Evolutionary conservation across 2,113 vertebrate genomes (phyloP).

Genomic region (Oophaga pumilio): DNA sequence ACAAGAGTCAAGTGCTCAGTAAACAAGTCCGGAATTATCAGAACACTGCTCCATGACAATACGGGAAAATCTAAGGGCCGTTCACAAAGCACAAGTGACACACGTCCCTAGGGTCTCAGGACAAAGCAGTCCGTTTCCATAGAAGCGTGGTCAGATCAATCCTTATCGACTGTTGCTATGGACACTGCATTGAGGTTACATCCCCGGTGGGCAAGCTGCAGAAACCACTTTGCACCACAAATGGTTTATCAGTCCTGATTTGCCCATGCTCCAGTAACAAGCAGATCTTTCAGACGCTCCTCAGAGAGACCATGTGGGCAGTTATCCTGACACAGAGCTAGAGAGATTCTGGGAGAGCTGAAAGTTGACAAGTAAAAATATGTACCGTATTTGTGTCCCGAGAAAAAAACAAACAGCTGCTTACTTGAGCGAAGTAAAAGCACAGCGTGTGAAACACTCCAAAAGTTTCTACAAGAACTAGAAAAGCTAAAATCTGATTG

Average conservation of each 20-base stretch:
- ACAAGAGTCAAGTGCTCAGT: neutral
- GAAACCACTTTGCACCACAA: slow-evolving; percentile 51
- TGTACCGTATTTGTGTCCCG: slow-evolving; percentile 1
- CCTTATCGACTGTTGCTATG: slow-evolving; percentile 50
- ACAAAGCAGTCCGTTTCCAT: slow-evolving; percentile 26
- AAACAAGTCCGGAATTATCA: neutral
- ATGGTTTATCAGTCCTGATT: slow-evolving; percentile 47
- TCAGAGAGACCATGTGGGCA: slow-evolving; percentile 30
- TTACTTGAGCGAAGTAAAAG: neutral
- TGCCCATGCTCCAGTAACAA: slow-evolving; percentile 48
- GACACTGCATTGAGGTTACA: slow-evolving; percentile 48
- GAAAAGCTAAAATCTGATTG: neutral
- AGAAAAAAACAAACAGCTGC: neutral
- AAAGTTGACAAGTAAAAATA: slow-evolving; percentile 10
- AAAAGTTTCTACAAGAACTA: neutral
- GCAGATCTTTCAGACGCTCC: neutral
- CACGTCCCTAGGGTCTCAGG: neutral
- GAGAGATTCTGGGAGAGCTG: slow-evolving; percentile 5
- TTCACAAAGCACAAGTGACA: slow-evolving; percentile 32
- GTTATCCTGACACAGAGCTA: neutral
- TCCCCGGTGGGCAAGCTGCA: slow-evolving; percentile 17
- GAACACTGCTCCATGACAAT: neutral
- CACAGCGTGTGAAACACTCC: neutral
- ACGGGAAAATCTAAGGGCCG: neutral
- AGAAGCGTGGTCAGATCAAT: slow-evolving; percentile 46